Evolutionary conservation across 2,797 vertebrate genomes (phyloP).

Genomic region (Eulemur rubriventer): DNA sequence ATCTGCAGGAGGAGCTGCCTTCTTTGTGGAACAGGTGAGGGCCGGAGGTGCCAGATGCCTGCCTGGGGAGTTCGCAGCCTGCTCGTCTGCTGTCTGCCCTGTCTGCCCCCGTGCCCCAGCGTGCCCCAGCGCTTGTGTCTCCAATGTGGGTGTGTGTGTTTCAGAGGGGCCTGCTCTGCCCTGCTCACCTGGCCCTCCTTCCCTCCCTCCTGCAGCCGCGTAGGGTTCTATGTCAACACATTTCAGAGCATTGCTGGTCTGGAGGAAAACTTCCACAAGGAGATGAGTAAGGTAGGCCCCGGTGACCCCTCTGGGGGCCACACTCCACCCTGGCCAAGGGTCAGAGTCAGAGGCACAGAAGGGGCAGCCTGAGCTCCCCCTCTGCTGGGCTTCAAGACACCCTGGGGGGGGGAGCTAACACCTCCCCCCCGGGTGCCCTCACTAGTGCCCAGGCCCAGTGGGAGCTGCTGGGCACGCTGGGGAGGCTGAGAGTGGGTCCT

Average conservation of each 20-base stretch:
- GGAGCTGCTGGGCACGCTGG: background rate
- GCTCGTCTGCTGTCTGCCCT: accelerated
- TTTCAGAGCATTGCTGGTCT: constrained; percentile 98
- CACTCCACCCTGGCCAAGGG: background rate
- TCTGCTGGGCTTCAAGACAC: background rate
- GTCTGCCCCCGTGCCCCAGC: too few relatives aligned
- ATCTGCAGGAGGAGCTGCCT: constrained; percentile 98
- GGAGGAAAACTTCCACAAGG: constrained; percentile 99
- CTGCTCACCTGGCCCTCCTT: background rate
- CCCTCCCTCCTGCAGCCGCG: constrained; percentile 87
- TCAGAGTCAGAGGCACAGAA: background rate
- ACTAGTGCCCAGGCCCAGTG: background rate
- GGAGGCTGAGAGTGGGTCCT: too few relatives aligned
- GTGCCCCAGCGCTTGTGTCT: accelerated
- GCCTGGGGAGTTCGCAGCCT: too few relatives aligned
- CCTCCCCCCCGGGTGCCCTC: background rate
- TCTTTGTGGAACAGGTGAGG: constrained; percentile 97
- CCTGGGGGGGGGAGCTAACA: background rate
- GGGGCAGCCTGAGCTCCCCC: accelerated
- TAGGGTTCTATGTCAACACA: constrained; percentile 99
- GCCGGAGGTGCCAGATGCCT: background rate
- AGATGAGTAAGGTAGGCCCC: constrained; percentile 95
- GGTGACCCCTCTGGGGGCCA: background rate
- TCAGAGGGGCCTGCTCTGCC: too few relatives aligned
- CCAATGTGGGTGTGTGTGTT: background rate